Evolutionary conservation across 1,140 invertebrate species (phyloP).

Genomic region (Vanessa atalanta): DNA sequence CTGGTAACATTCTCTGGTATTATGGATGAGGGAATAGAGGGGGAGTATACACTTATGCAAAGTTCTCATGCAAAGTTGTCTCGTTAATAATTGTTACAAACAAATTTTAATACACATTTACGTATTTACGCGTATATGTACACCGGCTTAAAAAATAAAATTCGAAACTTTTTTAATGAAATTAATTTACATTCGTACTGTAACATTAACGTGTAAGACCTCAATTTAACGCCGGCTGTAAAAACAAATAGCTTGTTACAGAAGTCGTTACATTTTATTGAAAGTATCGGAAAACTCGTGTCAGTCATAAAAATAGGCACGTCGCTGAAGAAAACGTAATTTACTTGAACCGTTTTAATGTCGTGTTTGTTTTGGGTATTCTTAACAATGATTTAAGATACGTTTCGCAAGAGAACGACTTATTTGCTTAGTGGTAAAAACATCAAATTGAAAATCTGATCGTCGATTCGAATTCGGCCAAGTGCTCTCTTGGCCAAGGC

Average conservation of each 20-base stretch:
- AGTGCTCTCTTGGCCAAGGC: no score
- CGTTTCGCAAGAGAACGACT: slow-evolving; percentile 11
- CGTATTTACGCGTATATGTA: no score
- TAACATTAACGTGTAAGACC: slow-evolving; percentile 19
- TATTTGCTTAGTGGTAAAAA: no score
- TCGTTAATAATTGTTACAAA: no score
- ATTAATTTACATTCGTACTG: slow-evolving; percentile 4
- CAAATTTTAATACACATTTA: no score
- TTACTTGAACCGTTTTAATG: slow-evolving; percentile 22
- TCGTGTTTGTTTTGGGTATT: slow-evolving; percentile 13
- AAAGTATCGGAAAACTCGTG: slow-evolving; percentile 32
- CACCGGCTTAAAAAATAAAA: no score
- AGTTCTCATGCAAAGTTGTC: no score
- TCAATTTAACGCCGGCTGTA: slow-evolving; percentile 31
- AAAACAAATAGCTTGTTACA: slow-evolving; percentile 34
- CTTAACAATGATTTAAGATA: slow-evolving; percentile 9
- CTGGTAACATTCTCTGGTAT: no score
- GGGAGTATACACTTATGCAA: no score
- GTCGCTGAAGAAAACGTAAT: slow-evolving; percentile 10
- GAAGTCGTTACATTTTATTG: slow-evolving; percentile 28
- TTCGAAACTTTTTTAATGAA: background rate
- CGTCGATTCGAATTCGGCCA: no score
- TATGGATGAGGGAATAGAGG: no score
- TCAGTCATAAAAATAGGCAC: slow-evolving; percentile 28
- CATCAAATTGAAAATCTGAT: no score